Evolutionary conservation across 2,888 invertebrate genomes (phyloP).

Genomic region (Mystacides longicornis): DNA sequence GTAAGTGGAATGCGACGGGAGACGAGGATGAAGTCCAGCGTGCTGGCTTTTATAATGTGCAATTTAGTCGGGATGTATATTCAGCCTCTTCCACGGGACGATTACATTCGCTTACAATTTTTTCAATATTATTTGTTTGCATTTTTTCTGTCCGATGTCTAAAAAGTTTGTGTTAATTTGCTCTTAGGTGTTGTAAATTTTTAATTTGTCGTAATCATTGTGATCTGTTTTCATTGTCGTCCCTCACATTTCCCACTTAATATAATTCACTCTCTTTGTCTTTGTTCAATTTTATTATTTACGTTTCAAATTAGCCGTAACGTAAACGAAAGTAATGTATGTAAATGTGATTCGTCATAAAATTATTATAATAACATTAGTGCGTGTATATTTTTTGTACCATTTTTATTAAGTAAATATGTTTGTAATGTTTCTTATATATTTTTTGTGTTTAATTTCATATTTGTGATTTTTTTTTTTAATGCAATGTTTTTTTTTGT

Average conservation of each 20-base stretch:
- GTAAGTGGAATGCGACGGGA: constrained; percentile 57
- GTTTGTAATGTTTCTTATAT: constrained; percentile 26
- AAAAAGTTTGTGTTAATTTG: too few species aligned
- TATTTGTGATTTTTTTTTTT: constrained; percentile 17
- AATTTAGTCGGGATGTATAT: constrained; percentile 38
- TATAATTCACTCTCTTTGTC: too few species aligned
- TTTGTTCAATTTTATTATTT: too few species aligned
- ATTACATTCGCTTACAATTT: constrained; percentile 20
- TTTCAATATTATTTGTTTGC: constrained; percentile 22
- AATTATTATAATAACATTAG: too few species aligned
- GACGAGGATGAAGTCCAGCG: constrained; percentile 37
- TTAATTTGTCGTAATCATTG: too few species aligned
- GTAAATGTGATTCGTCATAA: too few species aligned
- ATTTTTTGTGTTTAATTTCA: constrained; percentile 26
- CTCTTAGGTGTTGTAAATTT: too few species aligned
- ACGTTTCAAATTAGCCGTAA: too few species aligned
- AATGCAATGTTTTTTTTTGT: constrained; percentile 26
- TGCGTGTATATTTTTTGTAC: constrained; percentile 16
- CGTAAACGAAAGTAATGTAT: too few species aligned
- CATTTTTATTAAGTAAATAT: constrained; percentile 22
- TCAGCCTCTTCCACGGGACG: constrained; percentile 26
- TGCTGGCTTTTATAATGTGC: constrained; percentile 48
- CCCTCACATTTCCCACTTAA: too few species aligned
- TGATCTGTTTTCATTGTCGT: too few species aligned
- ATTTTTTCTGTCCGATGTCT: constrained; percentile 16